Evolutionary conservation across 1,140 invertebrate species (phyloP), one percentile per base, ranked within the genome.

Genomic region (Drosophila bipectinata): DNA sequence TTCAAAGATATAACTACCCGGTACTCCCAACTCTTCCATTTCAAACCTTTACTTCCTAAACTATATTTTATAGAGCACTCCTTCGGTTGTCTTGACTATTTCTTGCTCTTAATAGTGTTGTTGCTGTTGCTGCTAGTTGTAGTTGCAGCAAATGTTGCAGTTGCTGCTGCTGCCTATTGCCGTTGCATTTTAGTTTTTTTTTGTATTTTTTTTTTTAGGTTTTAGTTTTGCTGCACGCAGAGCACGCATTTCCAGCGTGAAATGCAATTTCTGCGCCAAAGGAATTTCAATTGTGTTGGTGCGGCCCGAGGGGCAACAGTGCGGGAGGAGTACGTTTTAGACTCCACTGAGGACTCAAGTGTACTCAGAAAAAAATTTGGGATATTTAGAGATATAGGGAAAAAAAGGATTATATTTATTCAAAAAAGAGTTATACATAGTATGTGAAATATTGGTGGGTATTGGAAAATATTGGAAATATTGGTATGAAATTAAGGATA

Each of bases 231-330:
- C 71, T 91, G 85, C 90, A 91, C 90, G 90, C 90, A 91, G 90
- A 91, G 85, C 90, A 91, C 90, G 90, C 90, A 91, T 91, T 91
- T 91, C 80, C 82, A 91, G 90, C 90, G 90, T 91, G 90, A 91
- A 91, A 91, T 91, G 90, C 82, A 90, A 91, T 91, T 91, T 91
- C 80, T 91, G 89, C 89, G 72, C 81, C 72, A 77, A 63, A 90
- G 88, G 88, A 90, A 90, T 90, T 90, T 90, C 85, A 89, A 89
- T 81, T 90, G 87, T 90, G 82, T 87, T 82, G 83, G 82, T 79
- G 82, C 64, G 81, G 77, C 62, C 62, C 62, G 56, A 71, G 63
- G 52, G 67, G 52, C 10, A 14, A 7, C 15, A 18, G 67, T 57
- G 67, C 37, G 52, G 32, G 51, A 49, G 63, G 51, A 48, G 67